Evolutionary conservation across 2,113 vertebrate species (phyloP).

Genomic region (Macquaria ambigua): DNA sequence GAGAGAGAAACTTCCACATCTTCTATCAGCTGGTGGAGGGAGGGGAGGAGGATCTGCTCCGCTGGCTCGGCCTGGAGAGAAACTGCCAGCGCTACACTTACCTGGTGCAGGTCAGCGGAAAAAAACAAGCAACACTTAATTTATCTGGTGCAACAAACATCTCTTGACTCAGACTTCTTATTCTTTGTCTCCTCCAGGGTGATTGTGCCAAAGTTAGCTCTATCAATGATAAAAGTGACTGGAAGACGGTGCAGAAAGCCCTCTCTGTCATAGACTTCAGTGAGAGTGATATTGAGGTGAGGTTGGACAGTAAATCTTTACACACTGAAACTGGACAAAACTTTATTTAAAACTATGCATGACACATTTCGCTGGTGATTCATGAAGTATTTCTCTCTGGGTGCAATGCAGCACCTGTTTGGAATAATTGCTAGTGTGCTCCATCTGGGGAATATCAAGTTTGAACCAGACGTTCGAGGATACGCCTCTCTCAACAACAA

Average conservation of each 20-base stretch:
- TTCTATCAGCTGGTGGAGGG: constrained; percentile 97
- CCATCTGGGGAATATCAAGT: constrained; percentile 94
- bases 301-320: not conserved
- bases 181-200: constrained; percentile 81
- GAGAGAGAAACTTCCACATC: constrained; percentile 97
- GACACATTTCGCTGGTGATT: not conserved
- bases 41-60: constrained; percentile 89
- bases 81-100: constrained; percentile 84
- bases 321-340: not conserved
- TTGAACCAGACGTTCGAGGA: constrained; percentile 87
- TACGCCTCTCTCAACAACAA: constrained; percentile 86
- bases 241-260: constrained; percentile 91
- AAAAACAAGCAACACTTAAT: not conserved
- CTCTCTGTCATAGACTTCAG: constrained; percentile 91
- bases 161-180: not conserved
- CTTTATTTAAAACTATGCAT: not conserved
- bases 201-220: constrained; percentile 92
- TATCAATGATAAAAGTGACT: constrained; percentile 92
- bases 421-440: constrained; percentile 94
- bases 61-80: constrained; percentile 91
- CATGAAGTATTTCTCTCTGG: not conserved
- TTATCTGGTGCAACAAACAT: not conserved
- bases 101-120: constrained; percentile 78
- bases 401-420: constrained; percentile 87
- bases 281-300: constrained; percentile 89